These are phyloP conservation scores for Pseudochromis fuscus DNA, from an alignment of 2,797 vertebrate species.

Conservation along the genomic window DNA sequence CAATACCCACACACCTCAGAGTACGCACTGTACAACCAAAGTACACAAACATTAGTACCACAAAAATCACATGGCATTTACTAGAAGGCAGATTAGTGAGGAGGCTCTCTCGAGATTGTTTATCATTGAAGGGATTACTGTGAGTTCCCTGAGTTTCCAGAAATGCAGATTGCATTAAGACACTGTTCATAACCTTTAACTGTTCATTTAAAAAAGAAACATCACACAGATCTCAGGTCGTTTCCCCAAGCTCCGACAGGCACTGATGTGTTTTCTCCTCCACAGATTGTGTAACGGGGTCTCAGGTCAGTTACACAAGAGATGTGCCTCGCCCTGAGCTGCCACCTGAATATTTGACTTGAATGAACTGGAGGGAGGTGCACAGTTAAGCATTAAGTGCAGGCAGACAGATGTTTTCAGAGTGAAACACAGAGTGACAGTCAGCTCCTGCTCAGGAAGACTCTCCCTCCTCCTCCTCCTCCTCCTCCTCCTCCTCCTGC, in stretches of 20 bases:
- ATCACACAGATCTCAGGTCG: too few species aligned
- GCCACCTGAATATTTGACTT: slow-evolving; percentile 34
- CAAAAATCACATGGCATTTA: not conserved
- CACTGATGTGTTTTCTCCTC: slow-evolving; percentile 3
- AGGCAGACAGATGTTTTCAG: slow-evolving; percentile 11
- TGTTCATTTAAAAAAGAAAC: not conserved
- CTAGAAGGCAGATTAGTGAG: not conserved
- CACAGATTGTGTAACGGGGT: slow-evolving; percentile 15
- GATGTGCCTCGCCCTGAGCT: slow-evolving; percentile 8
- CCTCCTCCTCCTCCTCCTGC: too few species aligned
- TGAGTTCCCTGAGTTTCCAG: not conserved
- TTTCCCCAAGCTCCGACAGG: not conserved
- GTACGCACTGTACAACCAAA: not conserved
- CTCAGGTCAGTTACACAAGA: slow-evolving; percentile 41
- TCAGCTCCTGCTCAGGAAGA: not conserved
- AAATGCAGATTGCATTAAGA: not conserved
- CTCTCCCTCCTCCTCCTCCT: too few species aligned
- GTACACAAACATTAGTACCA: too few species aligned
- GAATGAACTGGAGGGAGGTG: slow-evolving; percentile 22
- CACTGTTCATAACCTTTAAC: not conserved
- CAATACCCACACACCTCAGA: not conserved
- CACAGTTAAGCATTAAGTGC: slow-evolving; percentile 1
- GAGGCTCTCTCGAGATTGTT: not conserved
- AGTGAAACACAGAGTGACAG: slow-evolving; percentile 11
- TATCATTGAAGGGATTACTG: not conserved